Evolutionary conservation across 2,797 vertebrate genomes (phyloP).

Genomic region (Galaxias olidus): DNA sequence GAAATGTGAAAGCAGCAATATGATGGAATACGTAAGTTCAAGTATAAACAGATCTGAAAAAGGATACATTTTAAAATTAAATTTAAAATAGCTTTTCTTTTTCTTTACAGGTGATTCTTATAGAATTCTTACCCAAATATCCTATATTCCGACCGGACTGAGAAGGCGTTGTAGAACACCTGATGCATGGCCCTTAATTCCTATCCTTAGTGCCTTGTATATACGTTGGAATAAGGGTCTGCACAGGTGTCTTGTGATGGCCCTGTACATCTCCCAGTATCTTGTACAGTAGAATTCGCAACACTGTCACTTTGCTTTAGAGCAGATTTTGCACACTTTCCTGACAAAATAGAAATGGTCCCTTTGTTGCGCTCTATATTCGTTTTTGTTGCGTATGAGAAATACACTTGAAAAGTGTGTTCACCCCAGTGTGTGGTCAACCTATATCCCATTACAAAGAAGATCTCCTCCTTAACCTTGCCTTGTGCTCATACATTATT

Average conservation of each 20-base stretch:
- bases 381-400: conserved; percentile 58
- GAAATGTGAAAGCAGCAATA: conserved; percentile 99
- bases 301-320: conserved; percentile 92
- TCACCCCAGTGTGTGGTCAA: conserved; percentile 74
- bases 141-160: conserved; percentile 99
- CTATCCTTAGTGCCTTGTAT: conserved; percentile 99
- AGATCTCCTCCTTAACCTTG: conserved; percentile 70
- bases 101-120: conserved; percentile 93
- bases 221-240: conserved; percentile 91
- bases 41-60: not conserved
- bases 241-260: conserved; percentile 74
- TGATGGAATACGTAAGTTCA: conserved; percentile 99
- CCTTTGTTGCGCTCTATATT: conserved; percentile 83
- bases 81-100: not conserved
- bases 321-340: conserved; percentile 97
- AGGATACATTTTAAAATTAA: not conserved
- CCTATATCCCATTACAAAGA: conserved; percentile 76
- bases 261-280: conserved; percentile 72
- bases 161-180: conserved; percentile 72
- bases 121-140: conserved; percentile 99
- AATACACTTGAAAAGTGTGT: conserved; percentile 81
- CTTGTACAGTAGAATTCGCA: conserved; percentile 85
- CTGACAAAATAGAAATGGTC: conserved; percentile 78
- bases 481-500: conserved; percentile 40
- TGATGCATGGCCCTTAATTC: conserved; percentile 85